phyloP scores from a whole-genome alignment of 2,888 invertebrate genomes.

The Antheraea yamamai region DNA sequence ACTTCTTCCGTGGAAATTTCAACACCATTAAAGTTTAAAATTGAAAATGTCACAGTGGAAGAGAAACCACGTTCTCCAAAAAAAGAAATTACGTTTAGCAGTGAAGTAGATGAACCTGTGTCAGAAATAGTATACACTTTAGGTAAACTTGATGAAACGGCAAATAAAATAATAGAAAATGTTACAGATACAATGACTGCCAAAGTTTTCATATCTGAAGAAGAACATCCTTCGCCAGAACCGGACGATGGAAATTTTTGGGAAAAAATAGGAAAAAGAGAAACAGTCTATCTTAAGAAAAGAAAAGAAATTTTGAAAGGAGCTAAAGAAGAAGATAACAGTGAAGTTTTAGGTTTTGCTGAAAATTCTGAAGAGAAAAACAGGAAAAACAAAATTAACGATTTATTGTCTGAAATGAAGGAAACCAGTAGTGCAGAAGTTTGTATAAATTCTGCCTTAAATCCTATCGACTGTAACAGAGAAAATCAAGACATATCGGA shows the following conservation, averaged over 20 bases:
- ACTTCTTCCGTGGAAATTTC: conserved; percentile 80
- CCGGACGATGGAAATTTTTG: conserved; percentile 83
- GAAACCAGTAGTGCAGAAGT: neutral
- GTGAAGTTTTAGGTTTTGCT: conserved; percentile 66
- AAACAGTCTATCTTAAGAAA: conserved; percentile 83
- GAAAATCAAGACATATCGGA: neutral
- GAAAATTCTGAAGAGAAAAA: conserved; percentile 38
- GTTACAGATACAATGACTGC: conserved; percentile 44
- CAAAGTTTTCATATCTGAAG: conserved; percentile 36
- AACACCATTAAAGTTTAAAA: conserved; percentile 76
- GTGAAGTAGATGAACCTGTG: conserved; percentile 51
- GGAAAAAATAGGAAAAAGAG: conserved; percentile 84
- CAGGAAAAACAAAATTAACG: neutral
- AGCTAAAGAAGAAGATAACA: conserved; percentile 59
- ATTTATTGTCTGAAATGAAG: neutral
- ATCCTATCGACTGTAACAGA: neutral
- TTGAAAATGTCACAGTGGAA: conserved; percentile 83
- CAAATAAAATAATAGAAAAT: conserved; percentile 40
- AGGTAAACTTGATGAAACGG: conserved; percentile 30
- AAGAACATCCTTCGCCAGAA: conserved; percentile 57
- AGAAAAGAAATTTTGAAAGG: conserved; percentile 79
- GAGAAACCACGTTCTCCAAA: conserved; percentile 68
- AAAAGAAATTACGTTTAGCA: conserved; percentile 66
- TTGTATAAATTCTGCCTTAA: neutral
- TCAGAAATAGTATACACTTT: conserved; percentile 28